Conservation (phyloP, 2,113 vertebrate genomes). For the Salminus brasiliensis region DNA sequence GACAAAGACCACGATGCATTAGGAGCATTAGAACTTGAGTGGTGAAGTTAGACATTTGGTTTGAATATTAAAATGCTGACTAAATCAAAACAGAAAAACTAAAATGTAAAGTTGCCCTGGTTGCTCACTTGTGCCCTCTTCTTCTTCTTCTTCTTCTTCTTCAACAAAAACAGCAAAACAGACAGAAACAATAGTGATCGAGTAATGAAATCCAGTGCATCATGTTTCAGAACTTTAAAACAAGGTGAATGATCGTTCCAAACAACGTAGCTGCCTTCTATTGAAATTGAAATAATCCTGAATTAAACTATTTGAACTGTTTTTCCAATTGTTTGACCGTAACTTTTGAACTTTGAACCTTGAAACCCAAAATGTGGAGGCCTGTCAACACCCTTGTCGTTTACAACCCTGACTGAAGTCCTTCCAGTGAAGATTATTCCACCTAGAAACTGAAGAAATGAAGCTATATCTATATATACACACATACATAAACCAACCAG, state of each 20-base stretch:
- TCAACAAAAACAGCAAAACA: background rate
- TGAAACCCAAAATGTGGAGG: background rate
- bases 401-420: background rate
- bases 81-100: background rate
- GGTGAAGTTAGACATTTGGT: background rate
- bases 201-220: constrained; percentile 49
- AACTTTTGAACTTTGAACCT: background rate
- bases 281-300: background rate
- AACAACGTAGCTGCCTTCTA: constrained; percentile 33
- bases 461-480: too few relatives aligned
- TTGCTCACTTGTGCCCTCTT: background rate
- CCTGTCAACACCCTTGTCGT: background rate
- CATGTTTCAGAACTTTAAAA: constrained; percentile 26
- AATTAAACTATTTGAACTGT: background rate
- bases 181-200: background rate
- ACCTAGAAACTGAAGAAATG: background rate
- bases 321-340: background rate
- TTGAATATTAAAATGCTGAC: background rate
- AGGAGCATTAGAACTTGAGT: background rate
- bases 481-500: too few relatives aligned
- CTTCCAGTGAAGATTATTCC: background rate
- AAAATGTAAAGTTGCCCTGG: background rate
- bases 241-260: background rate
- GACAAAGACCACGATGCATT: background rate
- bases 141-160: too few relatives aligned